A percentile compares a stretch with the other conserved stretches of the same genome.
These are phyloP conservation scores for Sebastes oblongus DNA, from an alignment of 2,797 vertebrate genomes.

Conservation along the genomic window DNA sequence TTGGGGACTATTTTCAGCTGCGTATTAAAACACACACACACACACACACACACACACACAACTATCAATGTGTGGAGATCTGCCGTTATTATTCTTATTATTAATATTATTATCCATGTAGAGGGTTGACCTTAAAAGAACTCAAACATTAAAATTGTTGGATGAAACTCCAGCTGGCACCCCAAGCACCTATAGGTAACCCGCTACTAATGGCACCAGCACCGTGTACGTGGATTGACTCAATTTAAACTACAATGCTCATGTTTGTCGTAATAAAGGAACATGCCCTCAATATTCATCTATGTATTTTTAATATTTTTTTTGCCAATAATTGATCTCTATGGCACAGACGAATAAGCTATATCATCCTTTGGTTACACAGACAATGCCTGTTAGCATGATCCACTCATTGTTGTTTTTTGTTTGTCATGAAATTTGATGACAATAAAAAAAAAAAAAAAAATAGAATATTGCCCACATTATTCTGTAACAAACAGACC, in stretches of 20 bases:
- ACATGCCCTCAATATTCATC: background rate
- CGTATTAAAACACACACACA: background rate
- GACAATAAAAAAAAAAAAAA: background rate
- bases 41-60: too few relatives aligned
- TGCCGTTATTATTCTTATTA: too few relatives aligned
- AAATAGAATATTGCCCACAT: background rate
- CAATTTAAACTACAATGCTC: background rate
- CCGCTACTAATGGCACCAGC: background rate
- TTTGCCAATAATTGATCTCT: background rate
- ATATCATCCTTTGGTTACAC: background rate
- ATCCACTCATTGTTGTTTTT: background rate
- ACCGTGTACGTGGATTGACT: background rate
- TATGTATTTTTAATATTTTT: background rate
- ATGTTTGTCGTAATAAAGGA: background rate
- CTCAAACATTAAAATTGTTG: too few relatives aligned
- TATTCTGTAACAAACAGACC: background rate
- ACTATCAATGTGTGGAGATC: background rate
- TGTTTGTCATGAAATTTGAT: background rate
- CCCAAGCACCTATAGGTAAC: too few relatives aligned
- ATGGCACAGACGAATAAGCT: background rate
- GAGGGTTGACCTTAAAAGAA: too few relatives aligned
- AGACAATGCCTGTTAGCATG: background rate
- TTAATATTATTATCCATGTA: too few relatives aligned
- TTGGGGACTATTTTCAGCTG: background rate
- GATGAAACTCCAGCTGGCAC: too few relatives aligned